Percentiles rank a stretch among this genome's conserved stretches.
Conservation (phyloP, 2,888 invertebrate genomes). For the Frankliniella intonsa region DNA sequence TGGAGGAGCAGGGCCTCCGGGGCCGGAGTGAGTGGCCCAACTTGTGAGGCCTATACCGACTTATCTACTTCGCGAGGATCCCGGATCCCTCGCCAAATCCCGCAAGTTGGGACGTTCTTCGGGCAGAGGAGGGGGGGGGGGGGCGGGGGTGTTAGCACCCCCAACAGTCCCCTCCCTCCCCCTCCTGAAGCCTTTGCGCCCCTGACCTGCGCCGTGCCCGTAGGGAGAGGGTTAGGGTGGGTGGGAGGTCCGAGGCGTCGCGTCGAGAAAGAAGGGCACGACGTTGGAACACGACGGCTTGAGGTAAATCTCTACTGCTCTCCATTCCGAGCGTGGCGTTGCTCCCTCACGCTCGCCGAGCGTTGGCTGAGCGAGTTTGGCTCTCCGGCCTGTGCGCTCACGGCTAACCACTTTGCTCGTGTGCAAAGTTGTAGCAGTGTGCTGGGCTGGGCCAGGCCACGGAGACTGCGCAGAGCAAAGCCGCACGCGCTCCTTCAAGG, state of each 20-base stretch:
- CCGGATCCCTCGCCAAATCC: conserved; percentile 11
- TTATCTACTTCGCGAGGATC: conserved; percentile 2
- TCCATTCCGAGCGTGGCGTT: too few relatives aligned
- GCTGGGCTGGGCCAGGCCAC: too few relatives aligned
- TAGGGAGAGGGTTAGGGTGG: too few relatives aligned
- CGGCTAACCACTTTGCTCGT: too few relatives aligned
- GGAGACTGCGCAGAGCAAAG: too few relatives aligned
- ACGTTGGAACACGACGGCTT: too few relatives aligned
- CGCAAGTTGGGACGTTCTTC: background rate
- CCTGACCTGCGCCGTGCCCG: background rate
- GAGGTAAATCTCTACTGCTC: too few relatives aligned
- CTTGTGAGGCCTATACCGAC: conserved; percentile 6
- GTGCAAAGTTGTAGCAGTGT: too few relatives aligned
- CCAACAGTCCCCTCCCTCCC: background rate
- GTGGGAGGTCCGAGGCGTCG: too few relatives aligned
- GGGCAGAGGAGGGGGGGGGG: background rate
- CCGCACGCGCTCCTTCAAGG: too few relatives aligned
- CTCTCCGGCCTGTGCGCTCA: background rate
- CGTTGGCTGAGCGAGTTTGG: background rate
- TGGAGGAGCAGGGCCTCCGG: background rate
- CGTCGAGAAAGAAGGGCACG: background rate
- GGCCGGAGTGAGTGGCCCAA: background rate
- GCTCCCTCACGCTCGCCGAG: background rate
- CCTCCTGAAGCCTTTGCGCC: background rate
- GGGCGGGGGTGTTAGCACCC: background rate